Evolutionary conservation across 2,797 vertebrate species (phyloP).

Genomic region (Spizella passerina): DNA sequence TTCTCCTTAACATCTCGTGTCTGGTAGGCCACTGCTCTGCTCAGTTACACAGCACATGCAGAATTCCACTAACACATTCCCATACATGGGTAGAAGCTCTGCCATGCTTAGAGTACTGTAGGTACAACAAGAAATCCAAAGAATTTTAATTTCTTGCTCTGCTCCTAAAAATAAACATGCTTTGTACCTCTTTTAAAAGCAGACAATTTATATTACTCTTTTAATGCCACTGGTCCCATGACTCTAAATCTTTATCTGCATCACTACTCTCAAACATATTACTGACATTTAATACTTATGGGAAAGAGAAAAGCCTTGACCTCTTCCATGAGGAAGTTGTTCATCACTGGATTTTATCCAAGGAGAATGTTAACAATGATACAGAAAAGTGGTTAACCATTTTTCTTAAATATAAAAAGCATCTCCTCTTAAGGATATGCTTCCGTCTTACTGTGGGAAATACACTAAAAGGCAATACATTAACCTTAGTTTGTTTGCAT

Average conservation of each 20-base stretch:
- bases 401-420: conserved; percentile 70
- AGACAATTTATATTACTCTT: conserved; percentile 9
- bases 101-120: neutral
- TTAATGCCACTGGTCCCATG: neutral
- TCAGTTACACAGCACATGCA: neutral
- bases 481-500: conserved; percentile 21
- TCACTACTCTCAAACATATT: neutral
- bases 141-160: neutral
- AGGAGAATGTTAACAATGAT: conserved; percentile 64
- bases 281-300: conserved; percentile 61
- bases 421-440: conserved; percentile 22
- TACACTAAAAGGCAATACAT: neutral
- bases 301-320: conserved; percentile 54
- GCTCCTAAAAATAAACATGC: neutral
- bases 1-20: neutral
- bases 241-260: conserved; percentile 35
- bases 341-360: conserved; percentile 70
- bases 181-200: neutral
- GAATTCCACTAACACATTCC: neutral
- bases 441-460: conserved; percentile 74
- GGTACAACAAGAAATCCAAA: neutral
- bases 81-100: neutral
- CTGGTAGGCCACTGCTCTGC: neutral
- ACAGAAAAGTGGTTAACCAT: conserved; percentile 42
- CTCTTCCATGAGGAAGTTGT: conserved; percentile 76